Base-by-base conservation (phyloP, 2,888 invertebrate genomes). In the Drosophila rellima region DNA sequence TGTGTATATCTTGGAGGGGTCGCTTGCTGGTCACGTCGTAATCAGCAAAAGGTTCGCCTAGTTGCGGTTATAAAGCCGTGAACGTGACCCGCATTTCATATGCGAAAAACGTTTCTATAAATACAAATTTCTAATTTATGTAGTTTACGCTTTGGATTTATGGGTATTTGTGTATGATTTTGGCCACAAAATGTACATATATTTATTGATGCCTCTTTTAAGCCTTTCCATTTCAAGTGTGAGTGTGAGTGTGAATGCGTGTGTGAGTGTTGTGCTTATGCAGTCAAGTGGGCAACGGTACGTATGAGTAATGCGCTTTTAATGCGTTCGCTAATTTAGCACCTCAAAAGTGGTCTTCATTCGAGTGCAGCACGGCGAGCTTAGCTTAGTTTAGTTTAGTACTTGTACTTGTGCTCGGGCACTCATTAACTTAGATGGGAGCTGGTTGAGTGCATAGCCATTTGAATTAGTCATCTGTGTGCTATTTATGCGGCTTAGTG, bases 11-110 rank as follows among this genome's bases (percentile, higher is more conserved):
- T 48, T 56, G 67, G 20, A 42, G 54, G 48, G 45, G 59, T 70
- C 57, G 68, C 56, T 66, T 68, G 62, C 66, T 65, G 88, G 85
- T 82, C 83, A 83, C 83, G 83, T 83, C 80, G 73, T 85, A 83
- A 83, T 83, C 83, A 83, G 83, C 83, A 83, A 88, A 83, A 85
- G 83, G 83, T 85, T 82, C 88, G 80, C 78, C 85, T 85, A 85
- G 83, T 88, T 83, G 88, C 70, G 83, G 88, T 69, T 82, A 80
- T 88, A 83, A 83, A 85, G 74, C 65, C 64, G 40, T 2, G 78
- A 65, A 83, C 83, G 83, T 83, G 83, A 80, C 73, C 48, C 56
- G 63, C 80, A 88, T 83, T 60, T 57, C 2, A 47, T 52, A 88
- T 73, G 77, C 64, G 54, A 50, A 62, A 63, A 70, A 69, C 65